Evolutionary conservation across 92 coral and sea anemone genomes (phyloP).

Genomic region (Metridium senile): DNA sequence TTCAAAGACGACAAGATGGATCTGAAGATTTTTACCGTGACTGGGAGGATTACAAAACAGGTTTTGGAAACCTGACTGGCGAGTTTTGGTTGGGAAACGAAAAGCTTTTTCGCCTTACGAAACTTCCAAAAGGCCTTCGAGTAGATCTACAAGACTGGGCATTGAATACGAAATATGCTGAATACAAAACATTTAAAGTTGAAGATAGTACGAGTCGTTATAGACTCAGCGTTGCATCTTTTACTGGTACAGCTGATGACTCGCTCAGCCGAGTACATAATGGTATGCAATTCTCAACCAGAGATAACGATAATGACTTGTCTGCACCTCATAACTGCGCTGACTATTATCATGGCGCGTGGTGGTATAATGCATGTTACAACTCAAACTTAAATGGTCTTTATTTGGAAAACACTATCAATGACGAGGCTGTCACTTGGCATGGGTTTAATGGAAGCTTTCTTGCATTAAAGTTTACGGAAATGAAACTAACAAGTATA

Average conservation of each 20-base stretch:
- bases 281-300: slow-evolving; percentile 45
- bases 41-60: slow-evolving; percentile 50
- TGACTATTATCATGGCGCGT: neutral
- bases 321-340: slow-evolving; percentile 4
- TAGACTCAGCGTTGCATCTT: slow-evolving; percentile 19
- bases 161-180: slow-evolving; percentile 28
- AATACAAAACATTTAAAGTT: slow-evolving; percentile 35
- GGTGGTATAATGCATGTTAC: slow-evolving; percentile 59
- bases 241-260: slow-evolving; percentile 55
- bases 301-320: slow-evolving; percentile 46
- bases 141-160: slow-evolving; percentile 46
- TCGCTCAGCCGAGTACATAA: slow-evolving; percentile 32
- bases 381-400: slow-evolving; percentile 51
- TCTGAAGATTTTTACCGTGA: slow-evolving; percentile 40
- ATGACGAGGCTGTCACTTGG: slow-evolving; percentile 23
- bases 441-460: slow-evolving; percentile 5
- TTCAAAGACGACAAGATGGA: slow-evolving; percentile 57
- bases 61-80: slow-evolving; percentile 54
- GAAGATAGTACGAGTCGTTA: slow-evolving; percentile 22
- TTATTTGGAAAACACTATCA: slow-evolving; percentile 1
- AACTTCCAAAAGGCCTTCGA: slow-evolving; percentile 20
- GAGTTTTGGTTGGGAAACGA: slow-evolving; percentile 75
- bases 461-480: slow-evolving; percentile 27
- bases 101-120: slow-evolving; percentile 38
- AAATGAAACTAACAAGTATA: slow-evolving; percentile 20